phyloP scores from a whole-genome alignment of 2,888 invertebrate species.

The Pherbina coryleti region DNA sequence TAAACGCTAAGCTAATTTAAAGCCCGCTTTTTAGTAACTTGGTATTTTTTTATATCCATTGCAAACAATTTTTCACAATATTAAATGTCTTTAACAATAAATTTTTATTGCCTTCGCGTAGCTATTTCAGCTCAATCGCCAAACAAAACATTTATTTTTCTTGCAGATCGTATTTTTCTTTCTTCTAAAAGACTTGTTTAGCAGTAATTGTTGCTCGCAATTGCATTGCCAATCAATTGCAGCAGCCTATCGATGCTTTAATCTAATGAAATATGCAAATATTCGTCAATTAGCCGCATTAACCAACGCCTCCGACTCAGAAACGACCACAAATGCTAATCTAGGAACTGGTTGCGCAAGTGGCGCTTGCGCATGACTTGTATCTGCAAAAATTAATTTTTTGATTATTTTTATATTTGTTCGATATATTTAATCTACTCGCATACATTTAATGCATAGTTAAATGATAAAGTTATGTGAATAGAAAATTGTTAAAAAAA shows the following conservation, averaged over 20 bases:
- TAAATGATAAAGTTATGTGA: no score
- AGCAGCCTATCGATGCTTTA: neutral
- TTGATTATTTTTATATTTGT: no score
- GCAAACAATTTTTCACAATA: neutral
- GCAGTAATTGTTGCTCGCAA: neutral
- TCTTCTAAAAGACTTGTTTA: neutral
- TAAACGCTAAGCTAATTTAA: neutral
- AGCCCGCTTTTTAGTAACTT: neutral
- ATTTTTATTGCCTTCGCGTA: no score
- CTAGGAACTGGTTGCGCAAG: no score
- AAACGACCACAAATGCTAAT: no score
- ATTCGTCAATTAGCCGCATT: slow-evolving; percentile 16
- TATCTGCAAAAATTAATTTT: no score
- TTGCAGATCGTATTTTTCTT: neutral
- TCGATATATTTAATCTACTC: no score
- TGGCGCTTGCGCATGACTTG: no score
- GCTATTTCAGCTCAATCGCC: no score
- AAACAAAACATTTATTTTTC: slow-evolving; percentile 6
- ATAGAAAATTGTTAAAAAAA: no score
- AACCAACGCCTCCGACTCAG: slow-evolving; percentile 20
- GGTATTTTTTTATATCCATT: neutral
- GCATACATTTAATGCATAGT: no score
- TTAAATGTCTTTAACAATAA: no score
- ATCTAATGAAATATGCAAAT: slow-evolving; percentile 22
- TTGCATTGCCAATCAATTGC: neutral